phyloP scores from a whole-genome alignment of 2,888 invertebrate species.

The Chaitophorus viminalis region DNA sequence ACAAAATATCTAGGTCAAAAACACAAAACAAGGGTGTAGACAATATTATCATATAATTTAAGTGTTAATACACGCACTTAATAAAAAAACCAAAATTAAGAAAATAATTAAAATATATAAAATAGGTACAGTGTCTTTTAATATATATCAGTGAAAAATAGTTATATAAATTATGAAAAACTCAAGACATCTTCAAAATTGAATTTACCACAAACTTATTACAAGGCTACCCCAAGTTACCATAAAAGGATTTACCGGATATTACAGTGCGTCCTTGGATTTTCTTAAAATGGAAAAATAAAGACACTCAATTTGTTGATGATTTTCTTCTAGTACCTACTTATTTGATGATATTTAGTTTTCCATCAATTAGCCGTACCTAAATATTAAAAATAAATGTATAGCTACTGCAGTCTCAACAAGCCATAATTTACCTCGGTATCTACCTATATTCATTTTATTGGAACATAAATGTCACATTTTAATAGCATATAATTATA shows the following conservation, averaged over 20 bases:
- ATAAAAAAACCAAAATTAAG: neutral
- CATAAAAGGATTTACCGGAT: conserved; percentile 40
- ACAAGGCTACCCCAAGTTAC: conserved; percentile 32
- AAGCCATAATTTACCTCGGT: neutral
- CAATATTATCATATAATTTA: neutral
- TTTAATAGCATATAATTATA: no score
- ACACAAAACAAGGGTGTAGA: neutral
- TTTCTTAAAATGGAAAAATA: conserved; percentile 41
- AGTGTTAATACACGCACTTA: no score
- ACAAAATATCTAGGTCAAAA: conserved; percentile 12
- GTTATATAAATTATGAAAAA: neutral
- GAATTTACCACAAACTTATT: neutral
- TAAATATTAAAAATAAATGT: neutral
- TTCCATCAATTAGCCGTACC: neutral
- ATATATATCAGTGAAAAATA: neutral
- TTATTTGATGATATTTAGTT: neutral
- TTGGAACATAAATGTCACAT: no score
- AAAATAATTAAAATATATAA: neutral
- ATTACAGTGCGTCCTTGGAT: conserved; percentile 27
- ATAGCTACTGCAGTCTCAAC: neutral
- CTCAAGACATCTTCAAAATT: neutral
- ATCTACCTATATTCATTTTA: neutral
- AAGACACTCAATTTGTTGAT: neutral
- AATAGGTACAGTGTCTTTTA: no score
- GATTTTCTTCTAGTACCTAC: conserved; percentile 22